Evolutionary conservation across 1,140 invertebrate genomes (phyloP), one percentile per base, ranked within the genome.

Genomic region (Capitella teleta): DNA sequence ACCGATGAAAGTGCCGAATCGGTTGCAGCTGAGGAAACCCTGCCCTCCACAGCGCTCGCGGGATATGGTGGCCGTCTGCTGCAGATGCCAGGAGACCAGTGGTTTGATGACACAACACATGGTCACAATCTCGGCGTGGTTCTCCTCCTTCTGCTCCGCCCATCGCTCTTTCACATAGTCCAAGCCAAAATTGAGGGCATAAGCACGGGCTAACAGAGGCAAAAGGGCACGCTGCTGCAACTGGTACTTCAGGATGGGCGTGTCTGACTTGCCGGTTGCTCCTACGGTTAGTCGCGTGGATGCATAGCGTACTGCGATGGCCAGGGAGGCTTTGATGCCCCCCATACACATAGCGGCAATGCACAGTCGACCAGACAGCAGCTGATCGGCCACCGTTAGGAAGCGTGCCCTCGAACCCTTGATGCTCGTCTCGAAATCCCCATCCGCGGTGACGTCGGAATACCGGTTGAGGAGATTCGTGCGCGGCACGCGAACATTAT

Each of bases 31-130:
- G 18, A 67, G 58, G 52, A 62, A 68, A 34, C 66, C 66, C 51
- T 68, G 66, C n/a, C 67, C 67, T 4, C 67, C 67, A 51, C 67
- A 69, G 21, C 67, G 46, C 44, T 69, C 67, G 37, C 67, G 54
- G 38, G 56, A 46, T 21, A 64, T 49, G n/a, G 58, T 54, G 8
- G 59, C 64, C n/a, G 58, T 51, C 21, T 61, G 49, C 37, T 64
- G 66, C 14, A 64, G 51, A 51, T 66, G 54, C 67, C 67, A 69
- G 2, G 61, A 56, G 16, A 59, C 51, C 3, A 68, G 37, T 10
- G 67, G 66, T 52, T 69, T 69, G 43, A 69, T 64, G 18, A 54
- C 67, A 45, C 67, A 69, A 49, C 67, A 69, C 62, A 66, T 64
- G 10, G 59, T 64, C 14, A 69, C 66, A 12, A 68, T 57, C 42